These are phyloP conservation scores for Gadopsis bispinosus DNA, from an alignment of 2,797 vertebrate genomes.

Conservation along the genomic window DNA sequence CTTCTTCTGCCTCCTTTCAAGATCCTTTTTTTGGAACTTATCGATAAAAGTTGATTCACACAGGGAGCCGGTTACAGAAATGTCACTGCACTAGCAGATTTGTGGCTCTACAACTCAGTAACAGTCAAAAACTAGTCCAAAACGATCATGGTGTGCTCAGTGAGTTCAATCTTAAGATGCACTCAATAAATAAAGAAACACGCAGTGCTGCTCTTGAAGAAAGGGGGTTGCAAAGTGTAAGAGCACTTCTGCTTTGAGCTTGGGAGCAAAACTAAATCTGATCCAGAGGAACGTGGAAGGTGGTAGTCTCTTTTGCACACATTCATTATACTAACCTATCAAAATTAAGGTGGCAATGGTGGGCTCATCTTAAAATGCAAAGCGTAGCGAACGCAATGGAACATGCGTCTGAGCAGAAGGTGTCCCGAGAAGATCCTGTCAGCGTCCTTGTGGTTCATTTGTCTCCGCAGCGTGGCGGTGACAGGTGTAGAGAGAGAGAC, in stretches of 20 bases:
- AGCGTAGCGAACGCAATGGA: not conserved
- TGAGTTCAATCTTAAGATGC: not conserved
- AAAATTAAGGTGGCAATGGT: conserved; percentile 4
- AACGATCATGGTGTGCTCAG: not conserved
- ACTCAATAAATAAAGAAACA: not conserved
- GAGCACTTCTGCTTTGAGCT: not conserved
- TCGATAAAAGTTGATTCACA: not conserved
- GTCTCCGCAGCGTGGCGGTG: conserved; percentile 30
- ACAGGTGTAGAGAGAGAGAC: conserved; percentile 43
- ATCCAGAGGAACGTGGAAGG: not conserved
- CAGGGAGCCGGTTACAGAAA: not conserved
- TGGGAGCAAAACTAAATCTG: not conserved
- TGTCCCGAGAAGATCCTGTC: conserved; percentile 39
- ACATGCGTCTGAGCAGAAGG: not conserved
- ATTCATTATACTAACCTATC: not conserved
- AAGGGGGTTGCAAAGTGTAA: not conserved
- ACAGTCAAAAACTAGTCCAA: not conserved
- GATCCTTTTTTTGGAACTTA: not conserved
- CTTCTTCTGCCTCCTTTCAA: not conserved
- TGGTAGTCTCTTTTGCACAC: not conserved
- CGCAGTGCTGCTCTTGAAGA: not conserved
- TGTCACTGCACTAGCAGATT: not conserved
- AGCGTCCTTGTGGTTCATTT: conserved; percentile 43
- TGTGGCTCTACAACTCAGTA: not conserved
- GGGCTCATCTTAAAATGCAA: conserved; percentile 17